These are phyloP conservation scores for Oligia fasciuncula DNA, from an alignment of 2,888 invertebrate species.

Conservation along the genomic window DNA sequence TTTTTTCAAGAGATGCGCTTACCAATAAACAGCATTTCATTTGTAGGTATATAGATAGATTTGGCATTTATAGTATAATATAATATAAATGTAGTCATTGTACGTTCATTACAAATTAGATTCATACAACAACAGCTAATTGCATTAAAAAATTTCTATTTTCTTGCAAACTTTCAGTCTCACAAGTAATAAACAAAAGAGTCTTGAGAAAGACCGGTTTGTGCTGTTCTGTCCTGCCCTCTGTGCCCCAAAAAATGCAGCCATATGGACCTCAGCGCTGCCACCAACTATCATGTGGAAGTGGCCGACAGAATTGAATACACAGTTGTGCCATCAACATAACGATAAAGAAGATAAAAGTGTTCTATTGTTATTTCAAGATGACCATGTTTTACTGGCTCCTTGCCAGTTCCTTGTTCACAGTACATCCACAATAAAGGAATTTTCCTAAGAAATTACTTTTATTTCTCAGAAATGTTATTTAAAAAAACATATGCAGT, in stretches of 20 bases:
- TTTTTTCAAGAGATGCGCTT: neutral
- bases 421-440: neutral
- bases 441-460: neutral
- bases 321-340: neutral
- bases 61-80: too few species aligned
- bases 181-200: neutral
- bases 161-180: neutral
- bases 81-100: too few species aligned
- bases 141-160: neutral
- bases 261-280: neutral
- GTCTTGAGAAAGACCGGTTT: neutral
- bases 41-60: neutral
- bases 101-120: neutral
- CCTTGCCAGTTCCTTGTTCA: neutral
- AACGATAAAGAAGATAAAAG: neutral
- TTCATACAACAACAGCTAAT: neutral
- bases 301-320: neutral
- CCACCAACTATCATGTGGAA: neutral
- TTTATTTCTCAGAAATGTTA: neutral
- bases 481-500: too few species aligned
- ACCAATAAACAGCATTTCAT: neutral
- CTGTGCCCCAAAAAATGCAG: neutral
- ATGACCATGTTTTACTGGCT: constrained; percentile 3
- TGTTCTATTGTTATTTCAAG: constrained; percentile 2
- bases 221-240: neutral